Conservation (phyloP, 2,888 invertebrate species). For the Parelbella ahira region DNA sequence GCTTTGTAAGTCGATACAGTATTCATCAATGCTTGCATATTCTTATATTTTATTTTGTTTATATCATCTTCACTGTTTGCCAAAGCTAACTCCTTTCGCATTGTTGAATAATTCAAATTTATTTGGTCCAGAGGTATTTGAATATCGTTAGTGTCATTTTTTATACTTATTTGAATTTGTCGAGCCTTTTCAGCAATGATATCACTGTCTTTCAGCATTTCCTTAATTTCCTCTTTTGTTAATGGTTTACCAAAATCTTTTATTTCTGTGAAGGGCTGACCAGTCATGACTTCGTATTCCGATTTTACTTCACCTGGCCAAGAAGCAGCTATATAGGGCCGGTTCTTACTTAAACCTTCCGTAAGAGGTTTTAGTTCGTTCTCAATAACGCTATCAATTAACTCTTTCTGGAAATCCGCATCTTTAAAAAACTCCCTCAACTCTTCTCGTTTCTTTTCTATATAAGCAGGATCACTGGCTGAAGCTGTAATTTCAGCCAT, state of each 20-base stretch:
- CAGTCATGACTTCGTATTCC: slow-evolving; percentile 70
- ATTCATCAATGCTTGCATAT: slow-evolving; percentile 57
- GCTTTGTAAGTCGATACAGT: slow-evolving; percentile 45
- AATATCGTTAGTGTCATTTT: slow-evolving; percentile 38
- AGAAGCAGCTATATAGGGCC: slow-evolving; percentile 63
- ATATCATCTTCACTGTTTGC: slow-evolving; percentile 43
- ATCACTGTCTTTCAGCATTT: slow-evolving; percentile 54
- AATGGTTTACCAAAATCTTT: slow-evolving; percentile 55
- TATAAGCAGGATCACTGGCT: slow-evolving; percentile 39
- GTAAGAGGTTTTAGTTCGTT: slow-evolving; percentile 59
- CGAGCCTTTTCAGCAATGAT: slow-evolving; percentile 63
- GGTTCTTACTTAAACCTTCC: slow-evolving; percentile 31
- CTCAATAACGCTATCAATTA: slow-evolving; percentile 57
- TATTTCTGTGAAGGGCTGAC: slow-evolving; percentile 65
- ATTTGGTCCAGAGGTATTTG: slow-evolving; percentile 57
- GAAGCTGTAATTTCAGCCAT: slow-evolving; percentile 41
- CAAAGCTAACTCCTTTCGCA: slow-evolving; percentile 50
- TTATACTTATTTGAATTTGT: slow-evolving; percentile 62
- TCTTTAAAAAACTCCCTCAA: slow-evolving; percentile 57
- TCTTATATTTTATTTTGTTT: slow-evolving; percentile 54
- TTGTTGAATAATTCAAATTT: slow-evolving; percentile 48
- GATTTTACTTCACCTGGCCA: slow-evolving; percentile 51
- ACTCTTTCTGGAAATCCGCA: slow-evolving; percentile 49
- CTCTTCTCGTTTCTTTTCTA: slow-evolving; percentile 56
- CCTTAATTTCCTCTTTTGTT: slow-evolving; percentile 51